Percentiles rank a stretch among this genome's conserved stretches.
These are phyloP conservation scores for Drosophila busckii DNA, from an alignment of 1,140 invertebrate species.

Conservation along the genomic window DNA sequence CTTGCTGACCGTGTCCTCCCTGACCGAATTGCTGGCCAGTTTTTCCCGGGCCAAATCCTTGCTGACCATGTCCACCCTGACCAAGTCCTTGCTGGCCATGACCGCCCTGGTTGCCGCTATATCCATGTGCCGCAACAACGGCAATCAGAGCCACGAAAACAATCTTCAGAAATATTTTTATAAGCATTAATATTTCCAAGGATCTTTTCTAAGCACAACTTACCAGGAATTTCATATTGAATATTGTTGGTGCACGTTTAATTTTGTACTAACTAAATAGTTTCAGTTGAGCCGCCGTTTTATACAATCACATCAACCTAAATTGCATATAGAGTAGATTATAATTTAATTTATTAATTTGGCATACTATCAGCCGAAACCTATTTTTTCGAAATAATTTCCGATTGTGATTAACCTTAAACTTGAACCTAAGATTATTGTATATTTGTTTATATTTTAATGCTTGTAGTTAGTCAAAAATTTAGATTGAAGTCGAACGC, in stretches of 20 bases:
- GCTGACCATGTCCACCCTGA: constrained; percentile 5
- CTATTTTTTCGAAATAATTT: too few species aligned
- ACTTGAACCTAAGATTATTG: constrained; percentile 1
- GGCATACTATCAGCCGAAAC: too few species aligned
- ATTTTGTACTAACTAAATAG: constrained; percentile 3
- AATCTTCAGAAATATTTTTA: neutral
- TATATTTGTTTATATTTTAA: too few species aligned
- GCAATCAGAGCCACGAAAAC: constrained; percentile 15
- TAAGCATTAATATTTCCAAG: neutral
- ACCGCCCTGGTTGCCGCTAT: constrained; percentile 4
- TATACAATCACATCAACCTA: constrained; percentile 3
- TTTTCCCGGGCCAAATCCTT: too few species aligned
- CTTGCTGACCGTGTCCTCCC: neutral
- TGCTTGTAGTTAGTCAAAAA: too few species aligned
- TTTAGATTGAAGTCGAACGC: too few species aligned
- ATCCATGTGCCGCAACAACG: neutral
- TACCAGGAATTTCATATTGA: constrained; percentile 20
- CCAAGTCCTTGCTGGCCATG: constrained; percentile 9
- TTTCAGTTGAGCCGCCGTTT: neutral
- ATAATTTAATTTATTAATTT: too few species aligned
- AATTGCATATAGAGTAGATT: neutral
- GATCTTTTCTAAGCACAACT: neutral
- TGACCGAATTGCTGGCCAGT: too few species aligned
- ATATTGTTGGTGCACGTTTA: constrained; percentile 3
- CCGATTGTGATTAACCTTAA: neutral